Conservation (phyloP, 2,888 invertebrate species). For the Neuroscelio doddi region DNA sequence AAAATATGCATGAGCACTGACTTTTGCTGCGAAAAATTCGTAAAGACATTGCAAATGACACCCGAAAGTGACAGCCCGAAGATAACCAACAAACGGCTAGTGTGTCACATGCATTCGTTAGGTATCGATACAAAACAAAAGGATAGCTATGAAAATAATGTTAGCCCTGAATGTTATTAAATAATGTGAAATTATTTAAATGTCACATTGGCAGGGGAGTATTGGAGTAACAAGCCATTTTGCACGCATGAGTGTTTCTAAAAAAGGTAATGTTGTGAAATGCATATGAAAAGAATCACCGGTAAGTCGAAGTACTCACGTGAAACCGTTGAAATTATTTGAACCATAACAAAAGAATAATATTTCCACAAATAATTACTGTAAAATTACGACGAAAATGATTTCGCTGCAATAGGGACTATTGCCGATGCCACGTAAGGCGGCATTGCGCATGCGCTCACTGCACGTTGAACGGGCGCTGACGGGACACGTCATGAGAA, state of each 20-base stretch:
- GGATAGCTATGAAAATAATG: not conserved
- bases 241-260: constrained; percentile 35
- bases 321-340: constrained; percentile 55
- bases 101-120: not conserved
- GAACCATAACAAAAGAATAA: constrained; percentile 64
- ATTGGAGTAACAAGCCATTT: constrained; percentile 50
- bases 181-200: constrained; percentile 25
- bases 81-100: not conserved
- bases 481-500: constrained; percentile 62
- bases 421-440: constrained; percentile 77
- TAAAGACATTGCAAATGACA: constrained; percentile 8
- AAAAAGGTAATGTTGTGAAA: constrained; percentile 13
- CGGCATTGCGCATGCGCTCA: constrained; percentile 74
- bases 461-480: constrained; percentile 51
- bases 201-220: constrained; percentile 43
- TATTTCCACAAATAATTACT: constrained; percentile 63
- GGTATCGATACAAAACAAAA: not conserved
- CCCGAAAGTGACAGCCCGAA: constrained; percentile 17
- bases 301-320: constrained; percentile 55
- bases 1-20: not conserved
- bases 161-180: not conserved
- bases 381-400: constrained; percentile 58
- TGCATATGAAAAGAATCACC: not conserved
- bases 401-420: constrained; percentile 59
- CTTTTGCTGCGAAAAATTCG: not conserved